Conservation (phyloP, 2,888 invertebrate species). For the Coecobrya sp. region DNA sequence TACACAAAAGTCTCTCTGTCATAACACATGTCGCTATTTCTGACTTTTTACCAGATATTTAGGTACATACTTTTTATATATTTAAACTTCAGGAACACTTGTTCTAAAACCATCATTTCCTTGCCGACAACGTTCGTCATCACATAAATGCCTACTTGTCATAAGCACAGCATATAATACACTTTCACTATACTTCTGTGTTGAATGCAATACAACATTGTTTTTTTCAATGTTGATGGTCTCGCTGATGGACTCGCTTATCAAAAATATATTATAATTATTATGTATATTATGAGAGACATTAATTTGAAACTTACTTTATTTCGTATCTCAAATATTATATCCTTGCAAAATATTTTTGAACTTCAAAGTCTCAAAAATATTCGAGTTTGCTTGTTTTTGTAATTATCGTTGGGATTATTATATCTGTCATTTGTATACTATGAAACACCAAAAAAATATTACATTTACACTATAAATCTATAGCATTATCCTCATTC, state of each 20-base stretch:
- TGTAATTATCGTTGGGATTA: not conserved
- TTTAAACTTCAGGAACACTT: not conserved
- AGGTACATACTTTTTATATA: not conserved
- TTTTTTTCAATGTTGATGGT: too few species aligned
- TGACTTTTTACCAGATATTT: not conserved
- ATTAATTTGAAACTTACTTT: constrained; percentile 21
- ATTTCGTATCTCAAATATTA: constrained; percentile 23
- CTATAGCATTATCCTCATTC: not conserved
- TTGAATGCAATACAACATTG: not conserved
- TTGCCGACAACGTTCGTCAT: not conserved
- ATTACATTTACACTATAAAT: not conserved
- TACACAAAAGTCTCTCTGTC: not conserved
- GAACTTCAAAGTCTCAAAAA: not conserved
- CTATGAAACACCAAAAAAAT: not conserved
- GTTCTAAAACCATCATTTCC: not conserved
- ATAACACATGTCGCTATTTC: not conserved
- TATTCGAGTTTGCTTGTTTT: not conserved
- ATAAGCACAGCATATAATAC: not conserved
- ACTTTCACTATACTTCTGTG: not conserved
- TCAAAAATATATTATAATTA: too few species aligned
- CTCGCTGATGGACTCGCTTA: too few species aligned
- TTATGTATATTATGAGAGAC: too few species aligned
- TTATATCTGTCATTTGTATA: constrained; percentile 21
- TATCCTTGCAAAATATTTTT: not conserved
- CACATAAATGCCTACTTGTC: not conserved